phyloP scores from a whole-genome alignment of 2,888 invertebrate species.

The Hyles lineata region DNA sequence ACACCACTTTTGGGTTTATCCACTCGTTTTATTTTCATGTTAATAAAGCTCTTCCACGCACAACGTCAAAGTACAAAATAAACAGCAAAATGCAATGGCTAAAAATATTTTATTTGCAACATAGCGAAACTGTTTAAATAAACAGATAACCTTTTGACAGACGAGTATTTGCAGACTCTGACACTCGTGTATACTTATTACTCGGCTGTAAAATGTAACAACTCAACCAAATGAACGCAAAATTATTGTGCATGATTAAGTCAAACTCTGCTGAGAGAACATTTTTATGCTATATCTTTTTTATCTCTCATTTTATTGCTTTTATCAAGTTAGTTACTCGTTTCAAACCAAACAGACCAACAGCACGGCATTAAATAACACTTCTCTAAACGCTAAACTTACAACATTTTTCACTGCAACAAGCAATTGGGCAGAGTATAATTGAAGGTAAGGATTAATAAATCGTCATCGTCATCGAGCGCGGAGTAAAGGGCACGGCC shows the following conservation, averaged over 20 bases:
- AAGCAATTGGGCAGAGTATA: neutral
- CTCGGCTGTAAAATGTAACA: neutral
- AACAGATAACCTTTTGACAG: neutral
- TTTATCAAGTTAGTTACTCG: too few relatives aligned
- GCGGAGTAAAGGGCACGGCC: slow-evolving; percentile 53
- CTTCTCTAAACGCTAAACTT: neutral
- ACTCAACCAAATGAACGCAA: too few relatives aligned
- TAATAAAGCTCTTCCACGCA: slow-evolving; percentile 22
- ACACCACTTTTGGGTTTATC: slow-evolving; percentile 2
- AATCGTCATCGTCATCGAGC: slow-evolving; percentile 55
- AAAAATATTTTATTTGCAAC: neutral
- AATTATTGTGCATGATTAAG: too few relatives aligned
- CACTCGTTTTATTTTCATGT: neutral
- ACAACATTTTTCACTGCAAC: neutral
- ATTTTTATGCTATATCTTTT: too few relatives aligned
- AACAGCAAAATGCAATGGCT: neutral
- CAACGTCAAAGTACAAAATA: slow-evolving; percentile 14
- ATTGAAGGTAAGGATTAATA: slow-evolving; percentile 43
- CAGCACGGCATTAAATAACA: too few relatives aligned
- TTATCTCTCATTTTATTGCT: too few relatives aligned
- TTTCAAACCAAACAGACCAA: too few relatives aligned
- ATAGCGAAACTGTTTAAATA: neutral
- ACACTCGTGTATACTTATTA: neutral
- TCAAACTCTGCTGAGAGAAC: too few relatives aligned
- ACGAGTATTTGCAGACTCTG: neutral